Evolutionary conservation across 2,113 vertebrate species (phyloP), one percentile per base, ranked within the genome.

Genomic region (Physeter macrocephalus): DNA sequence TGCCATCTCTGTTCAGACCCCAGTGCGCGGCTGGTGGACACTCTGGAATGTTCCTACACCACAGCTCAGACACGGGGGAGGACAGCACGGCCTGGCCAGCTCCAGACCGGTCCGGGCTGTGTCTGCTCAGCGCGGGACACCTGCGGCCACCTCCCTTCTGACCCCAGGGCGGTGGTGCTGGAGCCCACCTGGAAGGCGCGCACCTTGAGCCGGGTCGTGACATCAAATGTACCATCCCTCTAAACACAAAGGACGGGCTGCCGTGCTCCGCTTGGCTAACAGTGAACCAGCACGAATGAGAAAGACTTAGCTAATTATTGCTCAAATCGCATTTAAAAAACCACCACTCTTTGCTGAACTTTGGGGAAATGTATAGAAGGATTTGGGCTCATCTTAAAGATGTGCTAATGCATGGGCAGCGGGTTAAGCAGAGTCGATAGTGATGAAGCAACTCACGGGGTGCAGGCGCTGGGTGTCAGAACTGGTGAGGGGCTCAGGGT

Each of bases 281-380:
- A 46, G 85, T 4, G 25, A 80, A 61, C 67, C 18, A 36, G 85
- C n/a, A 39, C 12, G 59, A 57, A 46, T 18, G 74, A 92, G 85
- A 71, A 94, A 59, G 78, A 81, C 39, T 54, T 36, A 93, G 61
- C 21, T 84, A 69, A 78, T 84, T 49, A 77, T 66, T 81, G 34
- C 36, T 82, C 36, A 81, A 5, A 27, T 59, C 31, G 61, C 20
- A 52, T 49, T 36, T 21, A 23, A 10, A 67, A 20, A 20, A n/a
- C 6, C 3, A 34, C 46, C n/a, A 31, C 57, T 67, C 27, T 86
- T 80, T 82, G 74, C 85, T 92, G 57, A 49, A 11, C 46, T 94
- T 91, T 36, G 95, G 80, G 78, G 71, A 97, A 92, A 66, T 41
- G 46, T 78, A 46, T 89, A 90, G 81, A 94, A 96, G 83, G 85